These are phyloP conservation scores for Contarinia nasturtii DNA, from an alignment of 1,140 invertebrate genomes.

Conservation along the genomic window DNA sequence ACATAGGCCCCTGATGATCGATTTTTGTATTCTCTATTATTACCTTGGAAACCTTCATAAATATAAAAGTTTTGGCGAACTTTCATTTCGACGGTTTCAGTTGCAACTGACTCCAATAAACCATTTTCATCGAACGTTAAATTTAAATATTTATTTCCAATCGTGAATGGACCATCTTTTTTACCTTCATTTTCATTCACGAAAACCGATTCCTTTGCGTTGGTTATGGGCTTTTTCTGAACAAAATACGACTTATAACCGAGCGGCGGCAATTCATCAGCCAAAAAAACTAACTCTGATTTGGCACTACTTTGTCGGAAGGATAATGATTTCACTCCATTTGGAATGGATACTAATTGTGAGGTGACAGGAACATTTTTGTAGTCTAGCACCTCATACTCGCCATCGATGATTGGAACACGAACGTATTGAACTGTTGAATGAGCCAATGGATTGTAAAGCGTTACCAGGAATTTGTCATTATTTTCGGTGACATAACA, in stretches of 20 bases:
- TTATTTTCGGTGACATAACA: slow-evolving; percentile 40
- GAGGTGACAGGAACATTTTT: slow-evolving; percentile 17
- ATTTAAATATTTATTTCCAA: not conserved
- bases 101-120: not conserved
- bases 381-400: slow-evolving; percentile 37
- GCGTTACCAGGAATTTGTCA: slow-evolving; percentile 40
- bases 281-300: slow-evolving; percentile 39
- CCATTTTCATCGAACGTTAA: slow-evolving; percentile 31
- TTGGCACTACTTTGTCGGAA: slow-evolving; percentile 33
- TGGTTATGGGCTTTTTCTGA: slow-evolving; percentile 5
- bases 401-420: slow-evolving; percentile 40
- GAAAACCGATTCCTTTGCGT: not conserved
- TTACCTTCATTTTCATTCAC: not conserved
- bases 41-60: slow-evolving; percentile 45
- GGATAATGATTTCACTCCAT: slow-evolving; percentile 32
- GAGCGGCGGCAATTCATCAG: slow-evolving; percentile 35
- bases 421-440: slow-evolving; percentile 40
- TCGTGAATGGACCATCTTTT: not conserved
- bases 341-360: slow-evolving; percentile 37
- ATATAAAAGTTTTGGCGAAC: slow-evolving; percentile 56
- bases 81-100: slow-evolving; percentile 15
- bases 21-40: slow-evolving; percentile 30
- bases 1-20: slow-evolving; percentile 72
- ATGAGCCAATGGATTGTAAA: slow-evolving; percentile 67
- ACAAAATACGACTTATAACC: slow-evolving; percentile 38